These are phyloP conservation scores for Steinernema khuongi DNA, from an alignment of 1,140 invertebrate species.

Conservation along the genomic window DNA sequence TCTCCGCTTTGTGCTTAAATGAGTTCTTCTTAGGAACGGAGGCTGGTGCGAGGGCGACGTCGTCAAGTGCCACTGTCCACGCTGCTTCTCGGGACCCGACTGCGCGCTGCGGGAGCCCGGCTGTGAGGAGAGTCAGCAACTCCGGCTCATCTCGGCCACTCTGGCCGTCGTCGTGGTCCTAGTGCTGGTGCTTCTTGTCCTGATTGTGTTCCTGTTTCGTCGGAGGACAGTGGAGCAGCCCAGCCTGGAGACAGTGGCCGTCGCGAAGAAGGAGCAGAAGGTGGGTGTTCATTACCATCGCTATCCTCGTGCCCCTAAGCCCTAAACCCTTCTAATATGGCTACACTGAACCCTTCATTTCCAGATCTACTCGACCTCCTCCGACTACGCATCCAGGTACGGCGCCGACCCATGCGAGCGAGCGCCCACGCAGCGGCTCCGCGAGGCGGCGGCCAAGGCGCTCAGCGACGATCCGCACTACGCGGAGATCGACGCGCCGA, in stretches of 20 bases:
- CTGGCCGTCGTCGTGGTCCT: neutral
- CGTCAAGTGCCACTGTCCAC: conserved; percentile 8
- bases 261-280: neutral
- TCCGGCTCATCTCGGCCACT: neutral
- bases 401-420: conserved; percentile 2
- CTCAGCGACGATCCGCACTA: neutral
- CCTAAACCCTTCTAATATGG: neutral
- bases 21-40: conserved; percentile 3
- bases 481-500: neutral
- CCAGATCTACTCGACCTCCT: neutral
- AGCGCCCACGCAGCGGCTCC: neutral
- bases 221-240: neutral
- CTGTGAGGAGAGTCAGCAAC: neutral
- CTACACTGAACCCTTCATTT: too few relatives aligned
- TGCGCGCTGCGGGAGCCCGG: neutral
- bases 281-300: neutral
- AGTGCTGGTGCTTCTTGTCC: neutral
- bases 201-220: neutral
- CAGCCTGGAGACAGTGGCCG: neutral
- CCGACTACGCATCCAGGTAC: neutral
- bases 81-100: neutral
- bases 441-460: neutral
- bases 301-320: neutral
- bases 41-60: neutral
- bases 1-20: neutral